These are phyloP conservation scores for Ferdinandea cuprea DNA, from an alignment of 2,888 invertebrate genomes.

Conservation along the genomic window DNA sequence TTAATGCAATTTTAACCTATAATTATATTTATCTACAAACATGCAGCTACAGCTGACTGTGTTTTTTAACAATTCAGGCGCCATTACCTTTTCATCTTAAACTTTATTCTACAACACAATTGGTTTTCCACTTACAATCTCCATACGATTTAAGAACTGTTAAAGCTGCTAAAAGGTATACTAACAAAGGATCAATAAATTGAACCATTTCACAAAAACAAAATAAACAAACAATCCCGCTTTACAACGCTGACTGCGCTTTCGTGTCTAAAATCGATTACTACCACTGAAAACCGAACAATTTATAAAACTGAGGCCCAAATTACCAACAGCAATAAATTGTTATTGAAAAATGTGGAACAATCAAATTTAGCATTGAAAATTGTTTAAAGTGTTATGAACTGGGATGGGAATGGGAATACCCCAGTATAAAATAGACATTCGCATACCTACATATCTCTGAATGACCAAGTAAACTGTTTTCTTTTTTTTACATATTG, in stretches of 20 bases:
- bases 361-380: slow-evolving; percentile 60
- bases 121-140: slow-evolving; percentile 19
- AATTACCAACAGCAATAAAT: slow-evolving; percentile 9
- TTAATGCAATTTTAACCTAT: too few species aligned
- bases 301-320: slow-evolving; percentile 6
- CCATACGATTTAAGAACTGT: background rate
- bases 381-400: slow-evolving; percentile 14
- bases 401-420: too few species aligned
- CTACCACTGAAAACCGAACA: background rate
- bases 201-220: slow-evolving; percentile 7
- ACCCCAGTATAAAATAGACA: slow-evolving; percentile 32
- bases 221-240: slow-evolving; percentile 6
- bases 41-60: background rate
- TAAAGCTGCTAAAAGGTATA: background rate
- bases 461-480: background rate
- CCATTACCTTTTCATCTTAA: too few species aligned
- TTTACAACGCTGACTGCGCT: slow-evolving; percentile 9
- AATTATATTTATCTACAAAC: background rate
- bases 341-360: slow-evolving; percentile 41
- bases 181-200: background rate
- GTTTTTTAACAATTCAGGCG: background rate
- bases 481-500: slow-evolving; percentile 1
- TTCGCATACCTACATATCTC: too few species aligned
- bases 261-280: slow-evolving; percentile 24
- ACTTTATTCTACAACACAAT: background rate